Evolutionary conservation across 2,113 vertebrate genomes (phyloP).

Genomic region (Nothocercus julius): DNA sequence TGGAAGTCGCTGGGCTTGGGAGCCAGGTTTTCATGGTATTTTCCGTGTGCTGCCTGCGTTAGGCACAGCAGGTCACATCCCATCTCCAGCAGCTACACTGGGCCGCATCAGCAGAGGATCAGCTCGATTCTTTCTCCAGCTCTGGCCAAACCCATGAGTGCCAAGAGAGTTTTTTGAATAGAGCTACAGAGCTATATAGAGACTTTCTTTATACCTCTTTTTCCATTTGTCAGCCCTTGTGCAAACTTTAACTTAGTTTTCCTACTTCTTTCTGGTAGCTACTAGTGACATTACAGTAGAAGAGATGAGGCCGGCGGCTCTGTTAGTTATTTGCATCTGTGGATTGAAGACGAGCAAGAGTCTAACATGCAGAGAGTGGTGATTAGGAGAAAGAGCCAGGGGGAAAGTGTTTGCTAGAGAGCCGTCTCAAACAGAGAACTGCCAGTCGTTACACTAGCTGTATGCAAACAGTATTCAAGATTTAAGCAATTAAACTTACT

Average conservation of each 20-base stretch:
- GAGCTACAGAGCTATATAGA: background rate
- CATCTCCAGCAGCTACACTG: fast-evolving
- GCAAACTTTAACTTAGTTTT: background rate
- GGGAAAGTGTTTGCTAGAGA: conserved; percentile 2
- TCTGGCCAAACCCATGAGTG: background rate
- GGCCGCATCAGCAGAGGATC: background rate
- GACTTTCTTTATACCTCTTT: background rate
- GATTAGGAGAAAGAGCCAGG: background rate
- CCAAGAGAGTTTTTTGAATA: background rate
- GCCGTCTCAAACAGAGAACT: background rate
- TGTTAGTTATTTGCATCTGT: background rate
- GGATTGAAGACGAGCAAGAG: background rate
- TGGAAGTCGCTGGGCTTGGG: background rate
- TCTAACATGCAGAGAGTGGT: background rate
- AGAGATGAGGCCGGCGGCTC: background rate
- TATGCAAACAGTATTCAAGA: background rate
- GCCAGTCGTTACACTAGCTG: background rate
- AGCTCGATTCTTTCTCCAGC: background rate
- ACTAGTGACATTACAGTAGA: background rate
- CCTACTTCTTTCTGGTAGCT: background rate
- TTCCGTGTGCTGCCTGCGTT: background rate
- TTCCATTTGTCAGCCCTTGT: background rate
- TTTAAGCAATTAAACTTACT: background rate
- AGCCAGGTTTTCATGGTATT: background rate
- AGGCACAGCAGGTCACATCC: background rate